Evolutionary conservation across 2,113 vertebrate genomes (phyloP).

Genomic region (Archilochus colubris): DNA sequence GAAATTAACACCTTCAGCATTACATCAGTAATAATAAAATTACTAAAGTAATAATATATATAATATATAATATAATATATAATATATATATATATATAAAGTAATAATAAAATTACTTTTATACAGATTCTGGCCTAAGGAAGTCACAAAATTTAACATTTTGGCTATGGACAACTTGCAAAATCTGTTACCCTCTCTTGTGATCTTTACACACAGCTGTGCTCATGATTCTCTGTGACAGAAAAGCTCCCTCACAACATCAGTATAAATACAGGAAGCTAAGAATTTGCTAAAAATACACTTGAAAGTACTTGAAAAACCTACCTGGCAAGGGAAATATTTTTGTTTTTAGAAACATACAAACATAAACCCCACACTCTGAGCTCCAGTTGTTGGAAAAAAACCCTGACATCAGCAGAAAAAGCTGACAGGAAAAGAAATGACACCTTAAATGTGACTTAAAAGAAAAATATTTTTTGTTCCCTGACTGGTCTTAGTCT

Average conservation of each 20-base stretch:
- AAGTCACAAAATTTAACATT: not conserved
- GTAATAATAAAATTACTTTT: not conserved
- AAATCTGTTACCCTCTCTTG: not conserved
- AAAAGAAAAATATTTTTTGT: not conserved
- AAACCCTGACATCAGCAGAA: not conserved
- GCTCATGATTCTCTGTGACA: not conserved
- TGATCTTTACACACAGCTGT: not conserved
- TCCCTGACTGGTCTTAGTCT: not conserved
- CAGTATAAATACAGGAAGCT: not conserved
- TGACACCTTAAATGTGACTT: not conserved
- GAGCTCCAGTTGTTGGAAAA: not conserved
- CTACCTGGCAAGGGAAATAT: not conserved
- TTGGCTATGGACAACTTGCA: fast-evolving
- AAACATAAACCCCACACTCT: not conserved
- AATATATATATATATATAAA: too few species aligned
- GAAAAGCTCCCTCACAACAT: not conserved
- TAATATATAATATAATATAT: too few species aligned
- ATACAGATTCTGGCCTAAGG: not conserved
- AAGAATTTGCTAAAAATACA: not conserved
- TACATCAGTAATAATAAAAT: not conserved
- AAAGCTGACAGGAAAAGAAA: not conserved
- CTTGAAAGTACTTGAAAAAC: not conserved
- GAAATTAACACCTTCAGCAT: not conserved
- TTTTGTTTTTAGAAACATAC: not conserved
- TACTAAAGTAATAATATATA: not conserved